Percentiles rank a stretch among this genome's conserved stretches.
Evolutionary conservation across 2,888 invertebrate genomes (phyloP).

Genomic region (Kryphioiulus occultus): DNA sequence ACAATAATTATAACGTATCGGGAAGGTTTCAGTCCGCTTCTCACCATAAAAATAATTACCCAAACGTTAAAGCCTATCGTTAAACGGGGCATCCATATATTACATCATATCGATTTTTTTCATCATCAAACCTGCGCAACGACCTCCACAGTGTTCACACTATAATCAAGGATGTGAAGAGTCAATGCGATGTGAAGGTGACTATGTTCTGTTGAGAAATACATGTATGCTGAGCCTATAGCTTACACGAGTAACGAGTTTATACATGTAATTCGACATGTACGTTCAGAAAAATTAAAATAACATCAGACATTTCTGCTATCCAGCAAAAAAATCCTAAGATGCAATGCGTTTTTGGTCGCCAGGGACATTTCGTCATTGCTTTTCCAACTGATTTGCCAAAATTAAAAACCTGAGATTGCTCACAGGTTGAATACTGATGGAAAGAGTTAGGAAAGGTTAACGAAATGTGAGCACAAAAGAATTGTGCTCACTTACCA

Average conservation of each 20-base stretch:
- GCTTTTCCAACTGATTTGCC: background rate
- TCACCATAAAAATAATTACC: conserved; percentile 16
- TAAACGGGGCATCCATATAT: background rate
- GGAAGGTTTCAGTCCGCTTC: background rate
- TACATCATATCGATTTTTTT: background rate
- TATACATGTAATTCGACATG: no score
- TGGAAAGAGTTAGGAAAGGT: background rate
- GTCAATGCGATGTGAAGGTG: no score
- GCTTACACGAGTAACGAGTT: no score
- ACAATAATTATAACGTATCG: conserved; percentile 2
- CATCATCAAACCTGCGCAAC: background rate
- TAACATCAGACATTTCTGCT: background rate
- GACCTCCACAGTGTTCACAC: no score
- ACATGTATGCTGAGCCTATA: no score
- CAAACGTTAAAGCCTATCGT: background rate
- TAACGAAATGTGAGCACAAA: background rate
- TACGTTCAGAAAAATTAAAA: background rate
- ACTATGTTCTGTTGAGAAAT: no score
- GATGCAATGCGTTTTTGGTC: no score
- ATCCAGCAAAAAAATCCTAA: no score
- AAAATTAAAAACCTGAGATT: background rate
- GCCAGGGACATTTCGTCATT: background rate
- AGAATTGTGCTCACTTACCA: background rate
- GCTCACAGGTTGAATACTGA: background rate
- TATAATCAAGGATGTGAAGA: no score